phyloP scores from a whole-genome alignment of 1,140 invertebrate genomes.

The Pseudomyrmex flavicornis region DNA sequence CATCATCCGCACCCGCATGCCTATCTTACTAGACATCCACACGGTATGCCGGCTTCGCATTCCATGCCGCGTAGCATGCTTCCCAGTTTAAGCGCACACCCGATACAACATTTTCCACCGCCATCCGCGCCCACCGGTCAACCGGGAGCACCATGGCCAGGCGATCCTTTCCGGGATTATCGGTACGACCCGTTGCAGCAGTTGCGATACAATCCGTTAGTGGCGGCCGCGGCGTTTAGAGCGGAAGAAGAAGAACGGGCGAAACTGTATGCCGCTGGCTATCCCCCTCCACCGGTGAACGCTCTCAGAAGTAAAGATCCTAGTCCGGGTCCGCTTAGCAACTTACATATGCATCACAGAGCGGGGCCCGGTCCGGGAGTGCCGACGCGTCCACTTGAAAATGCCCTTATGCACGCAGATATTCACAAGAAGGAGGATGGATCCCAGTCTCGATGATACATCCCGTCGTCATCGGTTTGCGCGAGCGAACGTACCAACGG shows the following conservation, averaged over 20 bases:
- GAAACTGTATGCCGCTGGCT: constrained; percentile 89
- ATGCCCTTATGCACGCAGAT: constrained; percentile 81
- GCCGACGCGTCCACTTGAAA: constrained; percentile 73
- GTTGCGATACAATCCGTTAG: constrained; percentile 89
- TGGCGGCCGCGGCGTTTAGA: constrained; percentile 89
- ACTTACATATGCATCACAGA: constrained; percentile 84
- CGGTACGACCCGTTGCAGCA: constrained; percentile 88
- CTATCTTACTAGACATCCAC: constrained; percentile 81
- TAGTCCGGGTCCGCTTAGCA: constrained; percentile 86
- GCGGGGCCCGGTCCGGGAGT: constrained; percentile 82
- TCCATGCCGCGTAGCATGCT: constrained; percentile 86
- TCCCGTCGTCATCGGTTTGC: constrained; percentile 67
- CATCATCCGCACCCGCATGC: constrained; percentile 80
- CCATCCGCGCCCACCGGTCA: constrained; percentile 80
- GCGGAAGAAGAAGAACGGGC: constrained; percentile 90
- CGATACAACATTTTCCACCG: constrained; percentile 86
- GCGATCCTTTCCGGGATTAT: constrained; percentile 89
- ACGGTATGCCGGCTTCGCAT: constrained; percentile 82
- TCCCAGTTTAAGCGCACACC: constrained; percentile 83
- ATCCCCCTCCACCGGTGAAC: constrained; percentile 86
- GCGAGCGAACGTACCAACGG: constrained; percentile 66
- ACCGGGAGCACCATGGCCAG: constrained; percentile 87
- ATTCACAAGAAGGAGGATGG: constrained; percentile 85
- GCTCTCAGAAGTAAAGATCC: constrained; percentile 87
- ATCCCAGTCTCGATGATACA: constrained; percentile 85